These are phyloP conservation scores for Pogonophryne albipinna DNA, from an alignment of 2,797 vertebrate genomes.

Conservation along the genomic window DNA sequence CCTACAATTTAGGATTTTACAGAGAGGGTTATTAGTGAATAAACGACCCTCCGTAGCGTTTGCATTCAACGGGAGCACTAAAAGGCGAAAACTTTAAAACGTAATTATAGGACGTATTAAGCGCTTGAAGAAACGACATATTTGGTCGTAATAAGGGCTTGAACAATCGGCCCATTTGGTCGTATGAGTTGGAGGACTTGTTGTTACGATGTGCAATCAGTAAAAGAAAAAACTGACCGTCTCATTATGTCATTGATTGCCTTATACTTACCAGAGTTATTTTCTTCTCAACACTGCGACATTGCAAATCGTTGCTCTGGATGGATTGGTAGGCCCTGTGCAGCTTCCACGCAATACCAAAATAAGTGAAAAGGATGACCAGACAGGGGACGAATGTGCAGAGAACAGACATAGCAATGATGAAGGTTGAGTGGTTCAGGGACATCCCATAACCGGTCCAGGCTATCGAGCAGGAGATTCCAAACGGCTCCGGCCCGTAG, in stretches of 20 bases:
- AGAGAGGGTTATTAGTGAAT: no score
- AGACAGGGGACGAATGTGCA: slow-evolving; percentile 76
- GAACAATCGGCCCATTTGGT: no score
- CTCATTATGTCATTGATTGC: neutral
- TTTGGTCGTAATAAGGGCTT: no score
- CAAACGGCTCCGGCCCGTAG: slow-evolving; percentile 77
- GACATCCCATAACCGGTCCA: slow-evolving; percentile 75
- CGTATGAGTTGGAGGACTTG: no score
- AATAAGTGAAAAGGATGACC: slow-evolving; percentile 74
- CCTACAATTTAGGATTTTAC: no score
- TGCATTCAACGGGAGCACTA: no score
- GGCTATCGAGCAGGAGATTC: slow-evolving; percentile 77
- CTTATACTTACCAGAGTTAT: slow-evolving; percentile 72
- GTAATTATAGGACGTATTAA: no score
- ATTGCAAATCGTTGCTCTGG: slow-evolving; percentile 64
- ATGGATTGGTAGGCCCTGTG: slow-evolving; percentile 77
- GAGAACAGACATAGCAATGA: slow-evolving; percentile 66
- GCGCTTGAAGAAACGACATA: no score
- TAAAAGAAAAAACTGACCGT: neutral
- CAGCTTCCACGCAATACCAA: slow-evolving; percentile 79
- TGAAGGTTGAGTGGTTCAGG: slow-evolving; percentile 74
- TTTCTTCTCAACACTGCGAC: slow-evolving; percentile 70
- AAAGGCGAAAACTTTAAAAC: no score
- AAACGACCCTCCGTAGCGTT: no score
- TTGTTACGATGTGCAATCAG: neutral